These are phyloP conservation scores for Axinella damicornis DNA, from an alignment of 37 sponge, comb jelly and placozoan species.

Conservation along the genomic window DNA sequence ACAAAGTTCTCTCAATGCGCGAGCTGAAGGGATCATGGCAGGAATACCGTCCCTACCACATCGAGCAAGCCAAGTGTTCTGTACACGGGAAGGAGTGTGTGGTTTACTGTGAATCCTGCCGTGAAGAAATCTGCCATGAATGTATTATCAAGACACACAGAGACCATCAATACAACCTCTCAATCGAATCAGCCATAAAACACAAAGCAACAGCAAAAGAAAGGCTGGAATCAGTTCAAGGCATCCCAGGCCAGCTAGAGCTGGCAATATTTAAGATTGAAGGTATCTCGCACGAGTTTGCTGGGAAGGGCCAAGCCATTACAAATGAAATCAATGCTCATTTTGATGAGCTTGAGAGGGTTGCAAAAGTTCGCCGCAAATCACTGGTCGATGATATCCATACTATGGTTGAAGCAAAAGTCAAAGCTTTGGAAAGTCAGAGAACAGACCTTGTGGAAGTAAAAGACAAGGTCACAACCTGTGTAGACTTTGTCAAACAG, in stretches of 20 bases:
- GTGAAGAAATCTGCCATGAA: constrained; percentile 43
- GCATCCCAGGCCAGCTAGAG: constrained; percentile 44
- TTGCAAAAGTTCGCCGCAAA: neutral
- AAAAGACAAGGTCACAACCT: constrained; percentile 32
- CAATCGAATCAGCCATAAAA: constrained; percentile 35
- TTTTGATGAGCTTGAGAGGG: constrained; percentile 35
- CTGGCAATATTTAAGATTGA: constrained; percentile 28
- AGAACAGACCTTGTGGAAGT: neutral
- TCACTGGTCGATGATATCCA: neutral
- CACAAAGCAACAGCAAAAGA: constrained; percentile 48
- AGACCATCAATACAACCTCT: constrained; percentile 57
- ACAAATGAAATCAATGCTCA: neutral
- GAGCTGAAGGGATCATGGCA: constrained; percentile 31
- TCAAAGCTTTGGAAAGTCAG: constrained; percentile 31
- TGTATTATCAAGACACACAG: constrained; percentile 54
- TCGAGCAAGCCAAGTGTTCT: constrained; percentile 1
- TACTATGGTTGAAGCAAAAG: constrained; percentile 5
- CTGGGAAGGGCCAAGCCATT: constrained; percentile 2
- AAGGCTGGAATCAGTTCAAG: constrained; percentile 18
- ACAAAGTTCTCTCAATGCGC: constrained; percentile 34
- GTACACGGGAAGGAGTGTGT: constrained; percentile 43
- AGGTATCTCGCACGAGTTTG: constrained; percentile 3
- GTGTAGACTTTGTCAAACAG: constrained; percentile 44
- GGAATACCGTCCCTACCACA: constrained; percentile 13
- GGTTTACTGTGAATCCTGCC: constrained; percentile 60